Base-by-base conservation (phyloP, 2,797 vertebrate genomes). In the Semaprochilodus insignis region DNA sequence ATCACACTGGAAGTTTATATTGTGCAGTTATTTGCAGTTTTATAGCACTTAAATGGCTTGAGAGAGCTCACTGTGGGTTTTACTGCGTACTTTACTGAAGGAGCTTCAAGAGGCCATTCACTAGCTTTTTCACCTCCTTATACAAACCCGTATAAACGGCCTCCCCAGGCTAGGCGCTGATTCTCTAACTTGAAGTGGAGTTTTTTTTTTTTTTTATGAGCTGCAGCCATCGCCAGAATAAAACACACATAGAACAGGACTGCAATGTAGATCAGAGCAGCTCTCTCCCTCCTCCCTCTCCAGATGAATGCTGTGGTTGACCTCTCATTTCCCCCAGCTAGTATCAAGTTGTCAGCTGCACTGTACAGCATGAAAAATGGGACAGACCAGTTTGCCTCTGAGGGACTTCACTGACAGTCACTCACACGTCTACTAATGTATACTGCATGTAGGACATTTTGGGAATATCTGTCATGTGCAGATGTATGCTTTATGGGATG, bases 271-370 rank as follows among this genome's bases (percentile, higher is more conserved):
- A 87, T 88, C 82, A 76, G 78, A 83, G 57, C 27, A 44, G n/a
- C 81, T 69, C 79, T 79, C 52, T 15, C 34, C 15, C 62, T 31
- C 21, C 66, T 27, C 51, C 55, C 62, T 77, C 55, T 44, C 44
- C 48, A 55, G 74, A 76, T 57, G 60, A 78, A 87, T 66, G 27
- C 77, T 27, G 15, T 81, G 25, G 25, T 71, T 51, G 34, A 85
- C 80, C 80, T 82, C 72, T 77, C 74, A 81, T 67, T 84, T 86
- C 78, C 80, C 67, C 21, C 57, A 63, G 86, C 80, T 81, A 75
- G 71, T 86, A 81, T 88, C 77, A 80, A 63, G 80, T 86, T 91
- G 66, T 89, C 87, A 82, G 83, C 72, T 76, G 60, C 55, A 66
- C 73, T 80, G 60, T 27, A 73, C 75, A 79, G 36, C 66, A 52